Evolutionary conservation across 1,140 invertebrate species (phyloP).

Genomic region (Delia radicum): DNA sequence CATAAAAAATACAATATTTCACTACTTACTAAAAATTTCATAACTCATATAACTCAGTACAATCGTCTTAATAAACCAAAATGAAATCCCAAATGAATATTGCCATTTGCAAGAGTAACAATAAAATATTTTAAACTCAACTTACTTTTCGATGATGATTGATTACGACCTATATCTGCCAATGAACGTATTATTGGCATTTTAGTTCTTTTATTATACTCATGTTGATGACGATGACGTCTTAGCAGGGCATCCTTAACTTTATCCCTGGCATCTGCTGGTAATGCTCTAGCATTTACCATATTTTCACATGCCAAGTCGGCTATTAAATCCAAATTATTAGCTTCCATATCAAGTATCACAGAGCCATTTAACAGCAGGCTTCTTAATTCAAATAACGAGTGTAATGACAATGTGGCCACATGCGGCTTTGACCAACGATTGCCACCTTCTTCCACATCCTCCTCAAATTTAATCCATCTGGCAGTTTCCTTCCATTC

Average conservation of each 20-base stretch:
- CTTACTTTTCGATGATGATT: slow-evolving; percentile 95
- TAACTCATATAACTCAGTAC: no score
- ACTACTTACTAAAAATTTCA: no score
- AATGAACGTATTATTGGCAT: slow-evolving; percentile 93
- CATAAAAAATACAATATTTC: no score
- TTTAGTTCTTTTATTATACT: slow-evolving; percentile 77
- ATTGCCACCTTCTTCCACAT: slow-evolving; percentile 92
- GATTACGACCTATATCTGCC: slow-evolving; percentile 94
- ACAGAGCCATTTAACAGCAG: slow-evolving; percentile 86
- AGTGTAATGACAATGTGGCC: slow-evolving; percentile 86
- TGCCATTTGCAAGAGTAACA: no score
- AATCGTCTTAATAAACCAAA: no score
- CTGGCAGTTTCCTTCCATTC: slow-evolving; percentile 97
- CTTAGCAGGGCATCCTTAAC: slow-evolving; percentile 85
- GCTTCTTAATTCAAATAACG: slow-evolving; percentile 85
- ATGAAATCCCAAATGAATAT: no score
- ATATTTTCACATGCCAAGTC: slow-evolving; percentile 92
- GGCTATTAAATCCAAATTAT: slow-evolving; percentile 79
- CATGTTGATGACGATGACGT: slow-evolving; percentile 93
- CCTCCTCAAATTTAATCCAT: slow-evolving; percentile 95
- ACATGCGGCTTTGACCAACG: slow-evolving; percentile 95
- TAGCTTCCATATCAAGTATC: slow-evolving; percentile 88
- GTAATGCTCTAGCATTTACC: slow-evolving; percentile 76
- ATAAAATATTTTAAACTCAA: no score
- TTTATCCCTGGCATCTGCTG: slow-evolving; percentile 75